Base-by-base conservation (phyloP, 2,888 invertebrate species). In the Ochropleura plecta region DNA sequence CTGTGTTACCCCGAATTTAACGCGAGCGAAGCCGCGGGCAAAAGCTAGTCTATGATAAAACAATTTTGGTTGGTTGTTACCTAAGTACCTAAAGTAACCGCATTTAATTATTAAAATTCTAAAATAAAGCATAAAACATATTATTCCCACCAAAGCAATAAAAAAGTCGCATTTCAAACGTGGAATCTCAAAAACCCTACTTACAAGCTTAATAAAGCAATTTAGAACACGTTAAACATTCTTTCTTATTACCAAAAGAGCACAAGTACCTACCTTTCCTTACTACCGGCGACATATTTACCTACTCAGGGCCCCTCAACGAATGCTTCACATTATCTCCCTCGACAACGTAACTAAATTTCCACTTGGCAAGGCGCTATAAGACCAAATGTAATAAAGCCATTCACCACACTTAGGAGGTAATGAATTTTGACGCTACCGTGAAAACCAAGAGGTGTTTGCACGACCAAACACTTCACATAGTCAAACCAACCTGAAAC, bases 361-460 rank as follows among this genome's bases (percentile, higher is more conserved):
- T 70, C 73, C 78, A 68, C 82, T 84, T 78, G 67, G 42, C 53
- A 67, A 79, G 76, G 69, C 40, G 64, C 64, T 65, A 77, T 73
- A 82, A 82, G 81, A 79, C 78, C 78, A 78, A 83, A 82, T 64
- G 81, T 82, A 82, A 85, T 85, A 80, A 86, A 84, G 82, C 78
- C 75, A 85, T 88, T 88, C 81, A 76, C 79, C 76, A 83, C 81
- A 84, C 85, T 88, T 79, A 86, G 42, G 66, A 88, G 75, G 79
- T 87, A 88, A 88, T 86, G 87, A 88, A 88, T 88, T 88, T 86
- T 84, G 84, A 86, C 82, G 84, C 82, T 76, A 68, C 79, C 78
- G 70, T 81, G 83, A 83, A 82, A 88, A 76, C 82, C 79, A 70
- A 73, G 79, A 71, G 76, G 78, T 79, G 84, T 87, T 87, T 84